A percentile compares a stretch with the other conserved stretches of the same genome.
These are phyloP conservation scores for Erynnis tages DNA, from an alignment of 2,888 invertebrate genomes.

Conservation along the genomic window DNA sequence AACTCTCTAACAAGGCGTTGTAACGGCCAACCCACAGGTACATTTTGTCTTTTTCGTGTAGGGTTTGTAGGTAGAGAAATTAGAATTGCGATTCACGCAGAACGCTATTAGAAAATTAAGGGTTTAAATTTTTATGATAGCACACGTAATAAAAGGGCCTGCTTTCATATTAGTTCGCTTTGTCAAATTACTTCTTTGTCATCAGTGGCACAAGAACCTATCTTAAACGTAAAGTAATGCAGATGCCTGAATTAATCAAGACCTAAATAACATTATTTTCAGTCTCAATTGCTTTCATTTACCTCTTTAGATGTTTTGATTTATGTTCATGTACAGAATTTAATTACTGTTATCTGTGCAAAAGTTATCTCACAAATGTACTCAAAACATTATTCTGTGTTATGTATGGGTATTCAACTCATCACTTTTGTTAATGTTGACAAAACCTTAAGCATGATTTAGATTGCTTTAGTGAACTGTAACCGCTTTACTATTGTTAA, in stretches of 20 bases:
- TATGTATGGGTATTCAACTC: neutral
- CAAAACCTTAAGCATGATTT: neutral
- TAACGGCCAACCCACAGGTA: no score
- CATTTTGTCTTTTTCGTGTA: no score
- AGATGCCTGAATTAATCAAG: constrained; percentile 2
- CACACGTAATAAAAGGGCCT: no score
- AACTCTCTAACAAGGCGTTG: no score
- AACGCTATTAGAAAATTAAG: no score
- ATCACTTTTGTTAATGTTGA: neutral
- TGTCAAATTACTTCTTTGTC: no score
- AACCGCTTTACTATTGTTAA: constrained; percentile 26
- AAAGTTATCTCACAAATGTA: neutral
- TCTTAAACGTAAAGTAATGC: constrained; percentile 1
- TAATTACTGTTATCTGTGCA: constrained; percentile 2
- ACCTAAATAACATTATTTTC: constrained; percentile 13
- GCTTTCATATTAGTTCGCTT: no score
- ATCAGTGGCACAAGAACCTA: constrained; percentile 4
- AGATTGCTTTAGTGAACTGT: neutral
- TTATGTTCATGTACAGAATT: constrained; percentile 8
- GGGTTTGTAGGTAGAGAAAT: no score
- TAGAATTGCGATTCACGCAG: no score
- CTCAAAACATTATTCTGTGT: neutral
- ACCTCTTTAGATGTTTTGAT: constrained; percentile 13
- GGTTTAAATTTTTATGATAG: no score
- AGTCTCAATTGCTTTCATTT: constrained; percentile 9